A percentile compares a stretch with the other conserved stretches of the same genome.
Evolutionary conservation across 2,888 invertebrate species (phyloP).

Genomic region (Ormia ochracea): DNA sequence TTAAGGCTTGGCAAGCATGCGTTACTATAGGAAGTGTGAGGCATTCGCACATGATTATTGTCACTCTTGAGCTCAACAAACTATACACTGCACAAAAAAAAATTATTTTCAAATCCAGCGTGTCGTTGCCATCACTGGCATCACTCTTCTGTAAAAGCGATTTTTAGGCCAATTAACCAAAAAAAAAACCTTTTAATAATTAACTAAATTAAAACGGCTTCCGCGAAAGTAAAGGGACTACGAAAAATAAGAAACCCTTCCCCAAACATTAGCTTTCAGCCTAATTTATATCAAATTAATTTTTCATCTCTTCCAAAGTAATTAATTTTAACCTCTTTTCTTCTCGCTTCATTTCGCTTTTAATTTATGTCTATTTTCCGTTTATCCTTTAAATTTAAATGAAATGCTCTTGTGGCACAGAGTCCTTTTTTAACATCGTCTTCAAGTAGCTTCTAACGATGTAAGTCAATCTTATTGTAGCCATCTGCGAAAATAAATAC

Average conservation of each 20-base stretch:
- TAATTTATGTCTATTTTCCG: slow-evolving; percentile 15
- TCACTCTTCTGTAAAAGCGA: no score
- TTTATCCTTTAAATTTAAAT: slow-evolving; percentile 23
- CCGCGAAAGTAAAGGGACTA: no score
- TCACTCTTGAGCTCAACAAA: no score
- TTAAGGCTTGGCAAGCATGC: no score
- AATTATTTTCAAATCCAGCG: no score
- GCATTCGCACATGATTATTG: no score
- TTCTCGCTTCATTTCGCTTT: slow-evolving; percentile 1
- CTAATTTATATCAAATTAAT: slow-evolving; percentile 6
- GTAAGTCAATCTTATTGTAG: slow-evolving; percentile 19
- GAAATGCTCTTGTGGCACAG: not conserved
- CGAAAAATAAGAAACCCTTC: not conserved
- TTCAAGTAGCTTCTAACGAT: slow-evolving; percentile 10
- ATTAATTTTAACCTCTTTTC: not conserved
- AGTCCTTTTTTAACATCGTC: not conserved
- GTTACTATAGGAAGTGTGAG: no score
- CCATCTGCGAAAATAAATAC: not conserved
- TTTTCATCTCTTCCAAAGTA: not conserved
- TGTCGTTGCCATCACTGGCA: no score
- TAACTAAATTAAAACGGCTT: no score
- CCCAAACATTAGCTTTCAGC: not conserved
- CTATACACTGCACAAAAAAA: no score
- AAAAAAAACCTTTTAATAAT: no score
- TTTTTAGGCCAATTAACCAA: no score